Evolutionary conservation across 1,140 invertebrate species (phyloP), one percentile per base, ranked within the genome.

Genomic region (Carcinoscorpius rotundicauda): DNA sequence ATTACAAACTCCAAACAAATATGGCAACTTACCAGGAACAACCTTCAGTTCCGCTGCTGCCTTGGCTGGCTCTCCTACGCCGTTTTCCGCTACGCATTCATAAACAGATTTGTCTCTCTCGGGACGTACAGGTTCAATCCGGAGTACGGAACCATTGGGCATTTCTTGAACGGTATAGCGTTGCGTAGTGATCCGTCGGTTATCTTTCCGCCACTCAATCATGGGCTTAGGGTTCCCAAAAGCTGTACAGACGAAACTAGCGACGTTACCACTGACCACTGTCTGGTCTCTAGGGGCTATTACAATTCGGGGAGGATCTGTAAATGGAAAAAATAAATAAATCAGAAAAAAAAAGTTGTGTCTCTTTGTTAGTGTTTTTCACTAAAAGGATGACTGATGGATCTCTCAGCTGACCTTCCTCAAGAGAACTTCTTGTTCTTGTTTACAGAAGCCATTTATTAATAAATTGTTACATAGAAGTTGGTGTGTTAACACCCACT

Each of bases 41-140:
- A 97, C 91, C 62, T 83, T 86, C 67, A 98, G 83, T 58, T 84
- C 87, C 49, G 93, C 93, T 69, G 88, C 84, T 56, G 93, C 89
- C 68, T 84, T 86, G 63, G 97, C 93, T 29, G 93, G 89, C 78
- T 97, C 93, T 10, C 93, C 94, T 9, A 93, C 91, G 48, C 93
- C 90, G 79, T 98, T 98, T 78, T 97, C 94, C 0, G 94, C 95
- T 59, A 96, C 85, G 77, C 96, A 99, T 76, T 97, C 94, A 79
- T 97, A 98, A 3, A 83, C 85, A 50, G 89, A 87, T 76, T 94
- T 91, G 76, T 97, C 92, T 63, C 91, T 83, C 48, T 79, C 80
- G 29, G 84, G 80, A 68, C 87, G 83, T 5, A 94, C 91, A 0
- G 92, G 91, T 74, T 97, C 93, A 69, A 98, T 97, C 69, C 95